Evolutionary conservation across 1,140 invertebrate species (phyloP).

Genomic region (Bombus turneri): DNA sequence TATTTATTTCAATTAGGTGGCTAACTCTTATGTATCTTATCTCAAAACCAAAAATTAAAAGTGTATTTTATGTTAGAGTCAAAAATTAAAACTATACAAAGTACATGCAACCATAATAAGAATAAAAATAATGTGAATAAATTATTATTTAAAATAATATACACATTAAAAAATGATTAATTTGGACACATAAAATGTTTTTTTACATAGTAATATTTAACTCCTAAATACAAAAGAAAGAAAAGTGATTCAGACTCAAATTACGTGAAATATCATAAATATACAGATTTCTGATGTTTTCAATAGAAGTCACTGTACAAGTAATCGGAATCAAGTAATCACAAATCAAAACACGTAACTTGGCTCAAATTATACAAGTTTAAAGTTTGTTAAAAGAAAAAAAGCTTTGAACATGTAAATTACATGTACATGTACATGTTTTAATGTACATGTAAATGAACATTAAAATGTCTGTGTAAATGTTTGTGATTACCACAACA

Average conservation of each 20-base stretch:
- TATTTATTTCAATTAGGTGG: slow-evolving; percentile 52
- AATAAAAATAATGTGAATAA: background rate
- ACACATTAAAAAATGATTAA: background rate
- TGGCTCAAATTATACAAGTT: background rate
- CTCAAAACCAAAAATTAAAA: background rate
- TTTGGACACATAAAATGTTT: background rate
- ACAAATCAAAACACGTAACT: background rate
- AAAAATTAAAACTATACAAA: background rate
- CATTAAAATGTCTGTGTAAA: slow-evolving; percentile 42
- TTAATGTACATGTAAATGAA: no score
- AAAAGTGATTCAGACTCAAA: background rate
- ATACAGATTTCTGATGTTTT: background rate
- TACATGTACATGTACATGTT: no score
- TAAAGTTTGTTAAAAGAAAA: slow-evolving; percentile 6
- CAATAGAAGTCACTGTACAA: background rate
- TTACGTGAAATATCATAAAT: background rate
- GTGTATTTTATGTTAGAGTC: background rate
- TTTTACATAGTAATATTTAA: background rate
- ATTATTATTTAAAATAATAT: background rate
- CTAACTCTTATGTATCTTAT: slow-evolving; percentile 53
- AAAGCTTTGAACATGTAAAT: background rate
- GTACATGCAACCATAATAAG: background rate
- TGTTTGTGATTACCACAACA: slow-evolving; percentile 79
- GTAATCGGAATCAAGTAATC: no score
- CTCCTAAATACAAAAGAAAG: background rate